phyloP scores from a whole-genome alignment of 2,113 vertebrate species.

The Pterophyllum scalare region DNA sequence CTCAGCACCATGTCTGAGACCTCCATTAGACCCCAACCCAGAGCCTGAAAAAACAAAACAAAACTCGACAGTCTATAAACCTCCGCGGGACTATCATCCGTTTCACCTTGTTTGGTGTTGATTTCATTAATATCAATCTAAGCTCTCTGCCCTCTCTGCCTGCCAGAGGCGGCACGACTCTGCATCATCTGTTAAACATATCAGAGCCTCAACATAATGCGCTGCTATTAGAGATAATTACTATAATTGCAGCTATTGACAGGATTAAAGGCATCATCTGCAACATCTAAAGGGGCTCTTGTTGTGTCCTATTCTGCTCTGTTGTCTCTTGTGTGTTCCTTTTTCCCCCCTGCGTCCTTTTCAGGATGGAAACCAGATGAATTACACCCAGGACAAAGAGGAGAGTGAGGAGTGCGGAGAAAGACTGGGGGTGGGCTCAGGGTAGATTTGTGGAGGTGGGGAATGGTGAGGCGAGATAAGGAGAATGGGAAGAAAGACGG shows the following conservation, averaged over 20 bases:
- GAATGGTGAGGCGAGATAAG: conserved; percentile 41
- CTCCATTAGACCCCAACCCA: conserved; percentile 49
- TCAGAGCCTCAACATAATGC: conserved; percentile 76
- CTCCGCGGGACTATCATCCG: conserved; percentile 37
- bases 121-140: conserved; percentile 74
- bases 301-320: conserved; percentile 56
- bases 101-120: conserved; percentile 60
- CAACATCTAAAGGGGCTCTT: conserved; percentile 76
- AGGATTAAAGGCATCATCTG: conserved; percentile 83
- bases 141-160: conserved; percentile 45
- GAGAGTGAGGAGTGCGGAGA: not conserved
- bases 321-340: conserved; percentile 40
- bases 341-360: conserved; percentile 20
- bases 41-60: conserved; percentile 37
- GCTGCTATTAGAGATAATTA: conserved; percentile 82
- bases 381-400: conserved; percentile 66
- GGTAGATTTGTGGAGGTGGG: conserved; percentile 3
- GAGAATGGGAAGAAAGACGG: conserved; percentile 9
- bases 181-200: conserved; percentile 79
- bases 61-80: not conserved
- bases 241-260: conserved; percentile 85
- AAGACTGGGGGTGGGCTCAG: not conserved
- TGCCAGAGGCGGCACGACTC: conserved; percentile 54
- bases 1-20: conserved; percentile 23
- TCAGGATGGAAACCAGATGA: conserved; percentile 61